Conservation (phyloP, 2,888 invertebrate species). For the Acrobasis consociella region DNA sequence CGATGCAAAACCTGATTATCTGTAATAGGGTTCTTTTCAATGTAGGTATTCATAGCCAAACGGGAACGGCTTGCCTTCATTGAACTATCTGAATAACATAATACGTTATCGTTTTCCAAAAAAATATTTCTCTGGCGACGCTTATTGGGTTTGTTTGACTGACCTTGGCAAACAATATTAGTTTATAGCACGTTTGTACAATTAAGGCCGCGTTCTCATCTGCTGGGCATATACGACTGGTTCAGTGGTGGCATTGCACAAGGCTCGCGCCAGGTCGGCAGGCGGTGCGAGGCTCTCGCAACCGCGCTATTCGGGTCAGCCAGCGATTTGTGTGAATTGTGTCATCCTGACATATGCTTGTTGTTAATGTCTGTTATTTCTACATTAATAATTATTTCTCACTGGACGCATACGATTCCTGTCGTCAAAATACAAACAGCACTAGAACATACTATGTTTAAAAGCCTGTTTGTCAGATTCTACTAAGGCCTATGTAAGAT, state of each 20-base stretch:
- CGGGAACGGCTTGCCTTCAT: neutral
- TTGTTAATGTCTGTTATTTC: conserved; percentile 50
- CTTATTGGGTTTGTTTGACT: conserved; percentile 1
- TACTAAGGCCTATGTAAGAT: no score
- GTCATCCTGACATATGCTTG: conserved; percentile 72
- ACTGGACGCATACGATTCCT: neutral
- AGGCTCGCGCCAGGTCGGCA: conserved; percentile 71
- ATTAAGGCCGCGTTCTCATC: neutral
- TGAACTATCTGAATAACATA: neutral
- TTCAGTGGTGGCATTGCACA: conserved; percentile 70
- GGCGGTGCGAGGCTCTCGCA: conserved; percentile 74
- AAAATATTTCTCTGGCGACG: neutral
- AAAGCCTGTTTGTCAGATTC: no score
- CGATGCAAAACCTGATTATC: neutral
- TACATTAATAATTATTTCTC: conserved; percentile 3
- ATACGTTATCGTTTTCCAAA: neutral
- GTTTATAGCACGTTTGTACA: neutral
- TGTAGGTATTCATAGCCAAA: neutral
- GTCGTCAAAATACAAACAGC: no score
- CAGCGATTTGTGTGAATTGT: conserved; percentile 81
- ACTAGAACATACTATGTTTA: no score
- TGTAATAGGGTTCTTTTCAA: neutral
- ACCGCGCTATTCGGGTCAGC: conserved; percentile 77
- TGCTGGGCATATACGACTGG: conserved; percentile 35
- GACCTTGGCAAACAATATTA: neutral